Percentiles rank a stretch among this genome's conserved stretches.
Evolutionary conservation across 1,140 invertebrate genomes (phyloP).

Genomic region (Chironomus tepperi): DNA sequence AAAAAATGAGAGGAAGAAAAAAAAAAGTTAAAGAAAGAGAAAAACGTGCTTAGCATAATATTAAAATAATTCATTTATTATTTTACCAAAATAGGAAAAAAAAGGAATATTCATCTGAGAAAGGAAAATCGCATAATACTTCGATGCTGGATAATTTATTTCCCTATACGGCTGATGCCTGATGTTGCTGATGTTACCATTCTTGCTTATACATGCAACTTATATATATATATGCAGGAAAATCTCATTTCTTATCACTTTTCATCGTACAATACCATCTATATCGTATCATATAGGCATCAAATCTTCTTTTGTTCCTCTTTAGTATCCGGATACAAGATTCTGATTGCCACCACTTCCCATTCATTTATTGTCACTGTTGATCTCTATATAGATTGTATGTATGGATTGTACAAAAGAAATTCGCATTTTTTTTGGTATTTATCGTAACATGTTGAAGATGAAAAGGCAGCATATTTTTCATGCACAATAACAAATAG

Average conservation of each 20-base stretch:
- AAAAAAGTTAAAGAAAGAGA: conserved; percentile 4
- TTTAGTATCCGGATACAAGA: too few relatives aligned
- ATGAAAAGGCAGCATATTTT: too few relatives aligned
- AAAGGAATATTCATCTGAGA: neutral
- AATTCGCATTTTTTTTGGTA: too few relatives aligned
- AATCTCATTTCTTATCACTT: conserved; percentile 13
- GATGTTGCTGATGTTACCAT: neutral
- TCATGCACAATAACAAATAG: too few relatives aligned
- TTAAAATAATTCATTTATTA: conserved; percentile 16
- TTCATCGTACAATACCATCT: neutral
- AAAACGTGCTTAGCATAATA: conserved; percentile 16
- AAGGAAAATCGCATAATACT: conserved; percentile 8
- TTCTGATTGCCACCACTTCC: too few relatives aligned
- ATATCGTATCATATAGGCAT: too few relatives aligned
- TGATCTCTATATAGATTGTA: neutral
- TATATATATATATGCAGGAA: neutral
- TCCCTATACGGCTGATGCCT: neutral
- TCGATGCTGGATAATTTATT: conserved; percentile 21
- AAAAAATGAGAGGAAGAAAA: neutral
- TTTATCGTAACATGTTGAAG: too few relatives aligned
- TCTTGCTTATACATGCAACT: neutral
- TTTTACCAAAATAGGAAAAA: neutral
- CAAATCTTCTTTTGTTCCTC: too few relatives aligned
- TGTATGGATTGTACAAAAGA: too few relatives aligned
- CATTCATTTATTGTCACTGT: neutral